Base-by-base conservation (phyloP, 2,888 invertebrate genomes). In the Andrena hattorfiana region DNA sequence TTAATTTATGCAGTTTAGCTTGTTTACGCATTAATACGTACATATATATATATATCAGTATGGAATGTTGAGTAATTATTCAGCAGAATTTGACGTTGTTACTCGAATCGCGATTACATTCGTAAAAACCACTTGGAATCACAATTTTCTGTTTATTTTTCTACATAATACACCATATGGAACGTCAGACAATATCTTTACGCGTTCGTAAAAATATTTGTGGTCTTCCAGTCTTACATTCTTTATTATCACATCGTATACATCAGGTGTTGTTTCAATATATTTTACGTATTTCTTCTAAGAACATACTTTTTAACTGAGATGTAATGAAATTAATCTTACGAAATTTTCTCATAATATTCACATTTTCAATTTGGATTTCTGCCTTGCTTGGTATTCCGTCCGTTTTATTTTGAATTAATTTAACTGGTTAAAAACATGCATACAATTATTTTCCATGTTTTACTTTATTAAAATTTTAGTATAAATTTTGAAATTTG, bases 101-200 rank as follows among this genome's bases (percentile, higher is more conserved):
- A 8, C 35, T 8, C 42, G n/a, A n/a, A 20, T 49, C 4, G 20
- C n/a, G n/a, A 28, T 42, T 28, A 30, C 2, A 42, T 4, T 20
- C 1, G 2, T 42, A 2, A 16, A 49, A 1, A 8, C 4, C 35
- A 32, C 3, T 8, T 42, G 13, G 8, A 74, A 13, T 62, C 7
- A 0, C 30, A 48, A 13, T 32, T 66, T 54, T 10, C 3, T 7
- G 10, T 28, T 32, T 48, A 20, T 32, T 3, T n/a, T 23, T 42
- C 56, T 78, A 42, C 5, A 1, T 3, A 3, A 48, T 60, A 35
- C 49, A 10, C 67, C 78, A 78, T 80, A 78, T 78, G 78, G 78
- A 30, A 62, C 66, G n/a, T 20, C 28, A 2, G 6, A 26, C 28
- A 64, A 42, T 67, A 23, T 56, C 6, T 26, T 20, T 51, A 23